Base-by-base conservation (phyloP, 2,113 vertebrate genomes). In the Thunnus thynnus region DNA sequence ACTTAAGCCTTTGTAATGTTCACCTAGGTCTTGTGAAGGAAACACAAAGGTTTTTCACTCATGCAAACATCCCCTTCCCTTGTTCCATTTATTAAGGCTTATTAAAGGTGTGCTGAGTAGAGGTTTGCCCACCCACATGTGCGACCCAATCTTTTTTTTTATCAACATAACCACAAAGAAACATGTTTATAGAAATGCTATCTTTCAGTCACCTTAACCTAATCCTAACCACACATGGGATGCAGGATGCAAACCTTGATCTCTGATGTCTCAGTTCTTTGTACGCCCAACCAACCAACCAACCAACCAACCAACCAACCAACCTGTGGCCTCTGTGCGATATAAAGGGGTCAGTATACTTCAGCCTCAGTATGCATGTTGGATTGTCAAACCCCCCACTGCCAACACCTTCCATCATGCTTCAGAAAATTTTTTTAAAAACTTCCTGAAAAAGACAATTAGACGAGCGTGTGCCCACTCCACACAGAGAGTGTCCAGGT, bases 41-140 rank as follows among this genome's bases (percentile, higher is more conserved):
- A 83, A 75, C 76, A 89, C 86, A 90, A 93, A 91, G 64, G 78
- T 27, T 76, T 90, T 88, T 81, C 87, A 84, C 75, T 90, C 88
- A 81, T 78, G 86, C 90, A 88, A 91, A 91, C 86, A 87, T 82
- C 86, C 77, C 65, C 56, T 78, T 80, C 56, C 65, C 78, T 86
- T 41, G 55, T 72, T 85, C 36, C 72, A 25, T 75, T 56, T 66
- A 41, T 41, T 41, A 2, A 41, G 36, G 36, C 36, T 41, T 41
- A 56, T 67, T 80, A 63, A 88, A 89, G 68, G 73, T 82, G 76
- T 68, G 75, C 36, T 67, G 46, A 20, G 72, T 12, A 22, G 82
- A n/a, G 12, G 41, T 76, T 63, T 56, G 86, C 76, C 90, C 82
- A 89, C 84, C 79, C 89, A 88, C 89, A 4, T 61, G 77, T 62